Conservation (phyloP, 2,113 vertebrate species). For the Ctenodactylus gundi region DNA sequence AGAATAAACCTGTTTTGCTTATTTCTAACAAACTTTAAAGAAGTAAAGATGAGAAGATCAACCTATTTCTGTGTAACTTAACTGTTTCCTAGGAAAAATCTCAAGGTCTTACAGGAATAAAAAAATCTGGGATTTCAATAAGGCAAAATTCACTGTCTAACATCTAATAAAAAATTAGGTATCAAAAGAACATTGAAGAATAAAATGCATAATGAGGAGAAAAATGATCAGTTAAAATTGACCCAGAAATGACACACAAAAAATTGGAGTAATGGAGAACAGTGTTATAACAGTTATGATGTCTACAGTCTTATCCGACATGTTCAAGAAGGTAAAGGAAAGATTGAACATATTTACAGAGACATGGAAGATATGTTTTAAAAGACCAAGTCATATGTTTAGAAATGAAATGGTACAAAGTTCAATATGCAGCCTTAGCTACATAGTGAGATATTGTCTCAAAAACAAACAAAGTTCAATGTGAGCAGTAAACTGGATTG, state of each 20-base stretch:
- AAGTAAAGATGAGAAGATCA: slow-evolving; percentile 6
- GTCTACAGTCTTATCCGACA: background rate
- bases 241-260: slow-evolving; percentile 1
- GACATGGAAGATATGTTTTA: background rate
- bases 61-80: slow-evolving; percentile 38
- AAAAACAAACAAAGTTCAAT: background rate
- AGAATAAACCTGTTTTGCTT: slow-evolving; percentile 5
- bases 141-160: slow-evolving; percentile 2
- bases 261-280: background rate
- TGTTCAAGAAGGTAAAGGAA: slow-evolving; percentile 24
- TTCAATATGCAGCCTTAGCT: too few species aligned
- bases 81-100: slow-evolving; percentile 15
- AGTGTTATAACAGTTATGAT: background rate
- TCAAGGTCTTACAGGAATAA: background rate
- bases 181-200: background rate
- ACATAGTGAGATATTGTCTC: too few species aligned
- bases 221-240: slow-evolving; percentile 9
- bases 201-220: background rate
- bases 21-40: slow-evolving; percentile 39
- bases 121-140: background rate
- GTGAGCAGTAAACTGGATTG: background rate
- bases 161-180: background rate
- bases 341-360: background rate
- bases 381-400: background rate
- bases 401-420: background rate